A percentile compares a stretch with the other conserved stretches of the same genome.
phyloP scores from a whole-genome alignment of 1,140 invertebrate species.

The Lepidurus arcticus region DNA sequence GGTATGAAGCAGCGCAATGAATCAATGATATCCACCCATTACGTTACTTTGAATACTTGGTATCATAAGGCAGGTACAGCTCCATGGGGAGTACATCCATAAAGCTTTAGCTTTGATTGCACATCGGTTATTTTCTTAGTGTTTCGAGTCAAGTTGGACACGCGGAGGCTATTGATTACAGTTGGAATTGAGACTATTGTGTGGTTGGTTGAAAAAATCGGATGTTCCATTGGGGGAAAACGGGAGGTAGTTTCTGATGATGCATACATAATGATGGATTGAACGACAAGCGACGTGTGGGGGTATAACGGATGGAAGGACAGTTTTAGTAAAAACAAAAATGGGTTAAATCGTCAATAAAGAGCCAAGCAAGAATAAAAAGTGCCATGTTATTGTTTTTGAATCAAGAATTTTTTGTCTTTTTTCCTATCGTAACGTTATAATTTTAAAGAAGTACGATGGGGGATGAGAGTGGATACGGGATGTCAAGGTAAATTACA shows the following conservation, averaged over 20 bases:
- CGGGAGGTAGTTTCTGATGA: not conserved
- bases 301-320: not conserved
- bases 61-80: conserved; percentile 21
- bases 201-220: not conserved
- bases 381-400: too few species aligned
- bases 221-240: not conserved
- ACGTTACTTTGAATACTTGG: conserved; percentile 14
- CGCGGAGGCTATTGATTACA: not conserved
- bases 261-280: not conserved
- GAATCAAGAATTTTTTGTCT: too few species aligned
- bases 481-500: too few species aligned
- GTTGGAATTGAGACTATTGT: not conserved
- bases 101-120: conserved; percentile 22
- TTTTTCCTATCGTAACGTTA: too few species aligned
- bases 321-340: not conserved
- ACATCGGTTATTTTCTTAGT: not conserved
- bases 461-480: too few species aligned
- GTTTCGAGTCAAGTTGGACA: not conserved
- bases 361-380: too few species aligned
- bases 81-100: conserved; percentile 21
- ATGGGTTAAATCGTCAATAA: not conserved
- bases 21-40: not conserved
- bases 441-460: too few species aligned
- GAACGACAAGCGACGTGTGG: not conserved
- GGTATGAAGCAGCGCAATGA: not conserved